These are phyloP conservation scores for Pedetes capensis DNA, from an alignment of 2,113 vertebrate species.

Conservation along the genomic window DNA sequence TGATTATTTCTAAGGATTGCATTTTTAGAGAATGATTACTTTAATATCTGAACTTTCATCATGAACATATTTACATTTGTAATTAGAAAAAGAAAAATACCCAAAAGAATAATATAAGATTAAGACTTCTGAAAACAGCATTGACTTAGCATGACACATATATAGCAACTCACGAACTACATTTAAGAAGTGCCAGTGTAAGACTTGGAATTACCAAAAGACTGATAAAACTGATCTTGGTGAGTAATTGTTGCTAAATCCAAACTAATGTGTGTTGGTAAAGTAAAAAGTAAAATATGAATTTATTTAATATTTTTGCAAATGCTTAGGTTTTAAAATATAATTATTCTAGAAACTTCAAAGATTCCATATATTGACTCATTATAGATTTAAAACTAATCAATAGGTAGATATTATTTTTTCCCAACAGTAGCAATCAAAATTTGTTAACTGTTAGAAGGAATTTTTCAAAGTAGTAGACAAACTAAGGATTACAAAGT, in stretches of 20 bases:
- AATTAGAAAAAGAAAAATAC: conserved; percentile 1
- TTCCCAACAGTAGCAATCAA: not conserved
- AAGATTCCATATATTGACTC: not conserved
- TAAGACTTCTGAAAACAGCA: not conserved
- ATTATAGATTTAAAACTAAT: not conserved
- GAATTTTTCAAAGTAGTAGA: not conserved
- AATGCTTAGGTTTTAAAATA: conserved; percentile 14
- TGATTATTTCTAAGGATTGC: not conserved
- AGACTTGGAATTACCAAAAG: not conserved
- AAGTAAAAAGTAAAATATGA: not conserved
- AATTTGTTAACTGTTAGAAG: not conserved
- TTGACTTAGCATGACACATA: not conserved
- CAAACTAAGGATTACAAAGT: not conserved
- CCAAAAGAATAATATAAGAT: not conserved
- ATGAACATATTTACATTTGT: not conserved
- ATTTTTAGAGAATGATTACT: not conserved
- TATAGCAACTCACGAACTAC: not conserved
- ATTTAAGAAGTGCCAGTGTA: not conserved
- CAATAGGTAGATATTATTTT: not conserved
- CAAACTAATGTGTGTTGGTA: not conserved
- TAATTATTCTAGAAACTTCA: conserved; percentile 21
- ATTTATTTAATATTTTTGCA: not conserved
- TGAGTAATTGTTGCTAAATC: not conserved
- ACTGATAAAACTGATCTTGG: not conserved
- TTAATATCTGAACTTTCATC: not conserved